Evolutionary conservation across 2,113 vertebrate species (phyloP).

Genomic region (Procavia capensis): DNA sequence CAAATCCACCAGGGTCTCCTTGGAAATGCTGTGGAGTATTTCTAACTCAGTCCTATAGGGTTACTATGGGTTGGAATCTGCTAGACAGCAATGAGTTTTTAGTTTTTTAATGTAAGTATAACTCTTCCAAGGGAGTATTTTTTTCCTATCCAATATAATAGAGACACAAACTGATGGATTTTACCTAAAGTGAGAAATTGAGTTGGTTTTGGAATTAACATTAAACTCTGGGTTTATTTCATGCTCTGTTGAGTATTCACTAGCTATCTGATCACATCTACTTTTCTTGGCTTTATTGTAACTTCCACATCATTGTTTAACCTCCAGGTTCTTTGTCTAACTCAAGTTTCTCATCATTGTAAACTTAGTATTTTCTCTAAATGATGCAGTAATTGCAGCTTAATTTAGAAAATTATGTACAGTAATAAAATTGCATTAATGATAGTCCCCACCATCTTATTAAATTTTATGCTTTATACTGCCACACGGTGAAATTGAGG

Average conservation of each 20-base stretch:
- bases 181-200: constrained; percentile 18
- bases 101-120: too few species aligned
- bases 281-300: constrained; percentile 40
- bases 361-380: constrained; percentile 63
- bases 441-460: constrained; percentile 61
- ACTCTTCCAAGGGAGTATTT: not conserved
- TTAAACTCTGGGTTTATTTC: constrained; percentile 31
- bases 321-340: not conserved
- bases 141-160: not conserved
- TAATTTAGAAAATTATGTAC: constrained; percentile 76
- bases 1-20: too few species aligned
- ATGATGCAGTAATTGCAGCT: constrained; percentile 69
- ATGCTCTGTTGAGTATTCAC: not conserved
- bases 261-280: not conserved
- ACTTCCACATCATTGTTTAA: not conserved
- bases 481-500: not conserved
- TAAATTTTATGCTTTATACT: constrained; percentile 75
- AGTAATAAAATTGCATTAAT: constrained; percentile 76
- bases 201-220: not conserved
- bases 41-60: too few species aligned
- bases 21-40: too few species aligned
- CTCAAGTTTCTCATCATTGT: constrained; percentile 42
- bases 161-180: not conserved
- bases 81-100: too few species aligned
- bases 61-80: too few species aligned